Conservation (phyloP, 2,113 vertebrate genomes). For the Anhinga anhinga region DNA sequence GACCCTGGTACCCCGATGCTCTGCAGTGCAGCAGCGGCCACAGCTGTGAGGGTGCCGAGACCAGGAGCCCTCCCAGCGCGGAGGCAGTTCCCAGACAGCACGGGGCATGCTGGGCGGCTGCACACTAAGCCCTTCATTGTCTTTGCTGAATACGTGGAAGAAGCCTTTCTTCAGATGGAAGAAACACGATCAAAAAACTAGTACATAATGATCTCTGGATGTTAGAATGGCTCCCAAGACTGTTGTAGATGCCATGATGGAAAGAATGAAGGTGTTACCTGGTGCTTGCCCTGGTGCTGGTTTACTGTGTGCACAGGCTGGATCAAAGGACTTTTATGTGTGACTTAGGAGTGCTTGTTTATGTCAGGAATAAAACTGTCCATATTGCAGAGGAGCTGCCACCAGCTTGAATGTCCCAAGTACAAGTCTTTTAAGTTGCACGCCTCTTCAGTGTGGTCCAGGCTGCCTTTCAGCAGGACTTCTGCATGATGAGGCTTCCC, state of each 20-base stretch:
- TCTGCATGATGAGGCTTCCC: neutral
- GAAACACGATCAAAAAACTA: neutral
- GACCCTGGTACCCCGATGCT: neutral
- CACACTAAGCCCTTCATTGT: neutral
- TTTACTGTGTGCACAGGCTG: neutral
- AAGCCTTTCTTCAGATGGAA: neutral
- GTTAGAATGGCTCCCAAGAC: neutral
- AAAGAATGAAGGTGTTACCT: neutral
- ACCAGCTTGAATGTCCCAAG: neutral
- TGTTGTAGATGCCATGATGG: neutral
- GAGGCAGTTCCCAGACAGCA: neutral
- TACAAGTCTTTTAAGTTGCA: neutral
- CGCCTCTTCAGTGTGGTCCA: neutral
- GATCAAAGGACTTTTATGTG: neutral
- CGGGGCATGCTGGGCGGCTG: neutral
- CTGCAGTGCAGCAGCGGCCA: neutral
- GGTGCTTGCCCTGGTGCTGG: neutral
- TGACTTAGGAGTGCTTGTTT: neutral
- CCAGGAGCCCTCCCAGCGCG: neutral
- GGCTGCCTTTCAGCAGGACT: neutral
- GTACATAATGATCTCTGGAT: neutral
- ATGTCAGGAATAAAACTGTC: neutral
- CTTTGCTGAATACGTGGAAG: neutral
- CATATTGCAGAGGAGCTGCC: neutral
- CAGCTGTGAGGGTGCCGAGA: neutral